Percentiles rank a stretch among this genome's conserved stretches.
Conservation (phyloP, 2,797 vertebrate species). For the Trachops cirrhosus region DNA sequence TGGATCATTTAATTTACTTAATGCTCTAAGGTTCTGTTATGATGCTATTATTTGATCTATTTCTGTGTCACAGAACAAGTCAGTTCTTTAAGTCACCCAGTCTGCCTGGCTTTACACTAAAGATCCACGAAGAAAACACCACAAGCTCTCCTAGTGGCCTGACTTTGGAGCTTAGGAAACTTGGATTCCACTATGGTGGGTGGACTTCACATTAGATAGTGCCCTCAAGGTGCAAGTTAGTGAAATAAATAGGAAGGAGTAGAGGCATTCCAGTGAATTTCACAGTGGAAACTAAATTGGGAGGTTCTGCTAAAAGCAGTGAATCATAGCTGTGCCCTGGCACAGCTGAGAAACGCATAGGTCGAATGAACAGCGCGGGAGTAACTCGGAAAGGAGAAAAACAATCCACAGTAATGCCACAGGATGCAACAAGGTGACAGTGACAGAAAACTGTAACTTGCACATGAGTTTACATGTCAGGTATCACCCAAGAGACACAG, state of each 20-base stretch:
- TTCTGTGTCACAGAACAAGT: neutral
- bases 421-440: neutral
- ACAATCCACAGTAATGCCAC: neutral
- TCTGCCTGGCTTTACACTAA: neutral
- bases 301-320: neutral
- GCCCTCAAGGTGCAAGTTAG: neutral
- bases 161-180: neutral
- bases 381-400: neutral
- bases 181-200: neutral
- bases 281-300: neutral
- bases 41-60: neutral
- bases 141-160: neutral
- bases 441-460: neutral
- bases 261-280: neutral
- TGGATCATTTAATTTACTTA: slow-evolving; percentile 11
- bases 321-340: neutral
- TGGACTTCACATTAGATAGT: neutral
- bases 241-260: slow-evolving; percentile 2
- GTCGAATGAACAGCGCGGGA: neutral
- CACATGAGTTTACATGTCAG: neutral
- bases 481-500: neutral
- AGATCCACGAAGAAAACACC: neutral
- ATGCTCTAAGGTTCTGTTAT: neutral
- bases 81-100: neutral
- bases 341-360: neutral